Evolutionary conservation across 2,888 invertebrate genomes (phyloP), one percentile per base, ranked within the genome.

Genomic region (Acronicta psi): DNA sequence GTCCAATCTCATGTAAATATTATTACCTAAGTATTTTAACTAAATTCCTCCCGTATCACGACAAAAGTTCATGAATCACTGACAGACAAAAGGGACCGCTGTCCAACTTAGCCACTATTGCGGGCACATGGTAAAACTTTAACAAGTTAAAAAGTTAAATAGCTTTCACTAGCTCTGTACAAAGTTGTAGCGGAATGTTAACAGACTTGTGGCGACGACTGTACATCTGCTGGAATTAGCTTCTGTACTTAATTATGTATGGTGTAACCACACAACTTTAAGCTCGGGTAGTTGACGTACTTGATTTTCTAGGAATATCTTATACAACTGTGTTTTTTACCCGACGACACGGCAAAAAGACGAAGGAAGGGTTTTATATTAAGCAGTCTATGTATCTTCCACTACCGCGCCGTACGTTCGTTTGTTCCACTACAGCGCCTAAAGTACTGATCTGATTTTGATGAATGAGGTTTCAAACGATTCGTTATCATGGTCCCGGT

Each of bases 81-180:
- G 43, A 47, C 36, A 44, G 46, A 47, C 65, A 43, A 62, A 42
- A 34, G 59, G 31, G 58, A 36, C 41, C 59, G 53, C 37, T 57
- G 64, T 65, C 66, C 59, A 68, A 80, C 58, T 59, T 67, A 50
- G 49, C 52, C 43, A 61, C 58, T 67, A 63, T 62, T 46, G 49
- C 23, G 46, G 55, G 43, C 46, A 44, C 59, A 66, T 43, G 65
- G 68, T 58, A 75, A 78, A 77, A 72, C 68, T 60, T 75, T 14
- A 45, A 61, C 62, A 61, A 61, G 47, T 64, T 62, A 56, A 55
- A 72, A 78, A 81, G 79, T 78, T 77, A 80, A 80, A 81, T 79
- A 66, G 75, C 73, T 82, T 80, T 75, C 56, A 68, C 59, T 57
- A 57, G 59, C 52, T 59, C 69, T 29, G 64, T 58, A 60, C 56